Conservation (phyloP, 2,113 vertebrate genomes). For the Serilophus lunatus region DNA sequence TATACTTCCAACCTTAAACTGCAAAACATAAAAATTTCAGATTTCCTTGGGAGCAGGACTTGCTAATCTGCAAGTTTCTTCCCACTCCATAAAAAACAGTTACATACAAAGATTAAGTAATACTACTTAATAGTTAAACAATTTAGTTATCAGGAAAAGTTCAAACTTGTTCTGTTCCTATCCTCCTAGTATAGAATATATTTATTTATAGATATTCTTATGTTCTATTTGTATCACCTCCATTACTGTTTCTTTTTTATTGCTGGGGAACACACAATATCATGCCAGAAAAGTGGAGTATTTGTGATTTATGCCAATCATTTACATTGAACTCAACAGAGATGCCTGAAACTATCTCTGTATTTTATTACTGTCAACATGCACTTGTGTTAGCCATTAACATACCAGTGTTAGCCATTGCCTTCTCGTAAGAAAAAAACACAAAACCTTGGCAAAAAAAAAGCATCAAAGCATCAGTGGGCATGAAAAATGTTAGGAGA, state of each 20-base stretch:
- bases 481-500: background rate
- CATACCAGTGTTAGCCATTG: background rate
- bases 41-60: background rate
- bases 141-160: background rate
- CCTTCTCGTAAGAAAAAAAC: background rate
- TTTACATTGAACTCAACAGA: background rate
- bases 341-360: background rate
- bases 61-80: background rate
- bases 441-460: background rate
- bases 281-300: background rate
- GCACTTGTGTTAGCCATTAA: slow-evolving; percentile 26
- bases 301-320: background rate
- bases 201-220: background rate
- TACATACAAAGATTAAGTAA: background rate
- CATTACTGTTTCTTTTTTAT: background rate
- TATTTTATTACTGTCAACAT: background rate
- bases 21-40: background rate
- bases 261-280: background rate
- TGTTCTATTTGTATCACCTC: background rate
- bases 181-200: background rate
- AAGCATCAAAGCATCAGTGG: background rate
- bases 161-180: background rate
- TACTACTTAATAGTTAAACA: background rate
- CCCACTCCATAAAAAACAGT: background rate
- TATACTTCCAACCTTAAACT: background rate